These are phyloP conservation scores for Tholera decimalis DNA, from an alignment of 2,888 invertebrate genomes.

Conservation along the genomic window DNA sequence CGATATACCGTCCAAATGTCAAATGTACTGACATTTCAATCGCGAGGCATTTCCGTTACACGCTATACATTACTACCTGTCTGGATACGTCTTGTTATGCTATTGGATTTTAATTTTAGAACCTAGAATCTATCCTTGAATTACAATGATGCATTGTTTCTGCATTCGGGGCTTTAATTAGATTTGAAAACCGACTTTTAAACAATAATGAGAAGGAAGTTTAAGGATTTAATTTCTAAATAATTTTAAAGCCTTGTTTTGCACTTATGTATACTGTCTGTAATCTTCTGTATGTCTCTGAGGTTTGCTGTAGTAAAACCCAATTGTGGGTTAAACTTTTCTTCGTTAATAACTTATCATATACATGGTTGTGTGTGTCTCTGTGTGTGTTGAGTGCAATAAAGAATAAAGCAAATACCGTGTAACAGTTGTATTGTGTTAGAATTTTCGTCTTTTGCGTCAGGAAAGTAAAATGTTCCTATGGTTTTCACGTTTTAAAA, in stretches of 20 bases:
- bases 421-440: not conserved
- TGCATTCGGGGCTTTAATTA: not conserved
- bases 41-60: conserved; percentile 38
- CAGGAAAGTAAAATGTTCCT: not conserved
- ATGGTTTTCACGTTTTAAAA: not conserved
- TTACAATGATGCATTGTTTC: conserved; percentile 11
- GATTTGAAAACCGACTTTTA: not conserved
- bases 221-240: too few relatives aligned
- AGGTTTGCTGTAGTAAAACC: too few relatives aligned
- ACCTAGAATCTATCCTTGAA: not conserved
- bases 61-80: conserved; percentile 29
- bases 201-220: too few relatives aligned
- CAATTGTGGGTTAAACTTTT: too few relatives aligned
- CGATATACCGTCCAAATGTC: conserved; percentile 55
- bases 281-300: too few relatives aligned
- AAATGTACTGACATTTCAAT: conserved; percentile 61
- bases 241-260: too few relatives aligned
- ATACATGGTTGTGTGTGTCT: too few relatives aligned
- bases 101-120: conserved; percentile 10
- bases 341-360: too few relatives aligned
- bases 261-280: too few relatives aligned
- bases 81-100: conserved; percentile 27
- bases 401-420: too few relatives aligned
- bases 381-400: too few relatives aligned
- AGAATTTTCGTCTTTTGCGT: not conserved